A percentile compares a stretch with the other conserved stretches of the same genome.
Conservation (phyloP, 2,888 invertebrate species). For the Rhagium mordax region DNA sequence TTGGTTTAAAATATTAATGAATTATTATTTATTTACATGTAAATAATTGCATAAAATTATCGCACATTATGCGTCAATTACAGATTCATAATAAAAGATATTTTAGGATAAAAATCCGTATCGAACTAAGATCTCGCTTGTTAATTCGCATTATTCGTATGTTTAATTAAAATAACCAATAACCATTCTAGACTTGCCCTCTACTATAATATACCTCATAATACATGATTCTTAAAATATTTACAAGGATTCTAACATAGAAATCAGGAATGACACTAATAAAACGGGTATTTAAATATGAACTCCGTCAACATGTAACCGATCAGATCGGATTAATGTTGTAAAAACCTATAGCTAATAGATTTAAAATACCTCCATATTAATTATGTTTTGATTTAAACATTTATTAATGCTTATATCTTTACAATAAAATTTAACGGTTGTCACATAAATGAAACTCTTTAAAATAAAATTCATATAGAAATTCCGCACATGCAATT, state of each 20-base stretch:
- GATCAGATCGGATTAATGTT: constrained; percentile 21
- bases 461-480: constrained; percentile 12
- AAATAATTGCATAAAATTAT: no score
- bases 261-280: constrained; percentile 5
- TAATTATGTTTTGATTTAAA: constrained; percentile 25
- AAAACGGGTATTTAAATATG: constrained; percentile 5
- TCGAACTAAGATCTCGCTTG: no score
- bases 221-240: neutral
- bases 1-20: no score
- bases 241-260: neutral
- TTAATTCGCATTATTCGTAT: no score
- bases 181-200: neutral
- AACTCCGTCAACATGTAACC: neutral
- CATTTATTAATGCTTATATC: neutral
- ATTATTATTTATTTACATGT: no score
- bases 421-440: constrained; percentile 22
- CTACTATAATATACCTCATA: neutral
- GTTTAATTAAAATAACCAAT: neutral
- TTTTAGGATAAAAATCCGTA: no score
- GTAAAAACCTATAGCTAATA: constrained; percentile 26
- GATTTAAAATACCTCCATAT: constrained; percentile 26
- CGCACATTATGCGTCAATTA: no score
- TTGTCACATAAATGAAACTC: constrained; percentile 22
- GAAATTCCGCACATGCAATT: constrained; percentile 13
- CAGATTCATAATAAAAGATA: no score